Conservation (phyloP, 2,113 vertebrate genomes). For the Psophia crepitans region DNA sequence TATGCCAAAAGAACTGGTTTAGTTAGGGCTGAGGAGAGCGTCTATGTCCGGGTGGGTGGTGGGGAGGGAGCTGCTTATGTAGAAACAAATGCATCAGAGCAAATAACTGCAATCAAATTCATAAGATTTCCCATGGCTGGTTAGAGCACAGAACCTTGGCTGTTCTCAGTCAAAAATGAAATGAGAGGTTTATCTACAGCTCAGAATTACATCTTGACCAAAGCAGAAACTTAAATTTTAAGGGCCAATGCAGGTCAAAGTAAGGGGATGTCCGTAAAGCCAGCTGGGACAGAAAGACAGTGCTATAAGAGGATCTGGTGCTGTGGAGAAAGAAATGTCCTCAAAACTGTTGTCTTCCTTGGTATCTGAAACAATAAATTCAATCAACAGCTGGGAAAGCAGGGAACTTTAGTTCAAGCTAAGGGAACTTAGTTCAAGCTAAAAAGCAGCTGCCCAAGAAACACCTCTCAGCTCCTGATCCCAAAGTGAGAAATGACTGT, state of each 20-base stretch:
- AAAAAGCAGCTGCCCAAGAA: neutral
- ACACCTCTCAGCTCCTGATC: neutral
- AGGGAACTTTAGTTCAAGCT: neutral
- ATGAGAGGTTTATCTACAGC: neutral
- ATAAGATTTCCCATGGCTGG: neutral
- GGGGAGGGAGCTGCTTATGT: neutral
- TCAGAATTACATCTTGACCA: neutral
- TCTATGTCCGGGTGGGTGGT: neutral
- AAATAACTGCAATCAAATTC: neutral
- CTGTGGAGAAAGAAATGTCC: neutral
- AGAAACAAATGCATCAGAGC: neutral
- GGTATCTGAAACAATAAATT: neutral
- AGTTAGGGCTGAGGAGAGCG: neutral
- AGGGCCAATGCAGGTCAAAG: neutral
- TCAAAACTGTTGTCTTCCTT: neutral
- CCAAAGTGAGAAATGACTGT: neutral
- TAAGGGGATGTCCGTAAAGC: neutral
- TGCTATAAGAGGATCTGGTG: neutral
- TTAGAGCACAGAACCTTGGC: neutral
- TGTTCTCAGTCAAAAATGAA: neutral
- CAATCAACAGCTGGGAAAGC: neutral
- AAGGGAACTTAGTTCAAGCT: neutral
- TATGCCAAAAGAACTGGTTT: constrained; percentile 18
- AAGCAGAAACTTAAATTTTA: neutral
- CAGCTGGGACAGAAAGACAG: neutral